Evolutionary conservation across 1,140 invertebrate species (phyloP), one percentile per base, ranked within the genome.

Genomic region (Bombus consobrinus): DNA sequence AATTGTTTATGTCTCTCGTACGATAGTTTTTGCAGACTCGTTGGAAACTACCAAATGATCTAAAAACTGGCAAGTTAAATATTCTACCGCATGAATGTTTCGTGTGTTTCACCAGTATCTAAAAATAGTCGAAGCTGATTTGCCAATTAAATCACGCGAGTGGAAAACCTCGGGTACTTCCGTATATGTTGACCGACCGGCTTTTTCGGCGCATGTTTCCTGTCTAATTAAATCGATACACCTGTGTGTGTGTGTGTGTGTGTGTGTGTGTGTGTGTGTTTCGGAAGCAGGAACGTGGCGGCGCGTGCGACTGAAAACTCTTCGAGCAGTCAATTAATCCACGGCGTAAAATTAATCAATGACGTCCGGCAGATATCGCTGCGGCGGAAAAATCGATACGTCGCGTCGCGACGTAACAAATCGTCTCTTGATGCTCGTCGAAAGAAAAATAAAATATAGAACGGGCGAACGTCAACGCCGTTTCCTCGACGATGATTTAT

Each of bases 341-440:
- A 64, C 64, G 47, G 13, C 34, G 75, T 13, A 34, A 78, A 71
- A 84, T 84, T 71, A 78, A 76, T 78, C 64, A 59, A 71, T 71
- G 62, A 57, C 82, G 47, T 78, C 74, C 75, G 53, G 47, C 34
- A 74, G 72, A 47, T 80, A 80, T 68, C 76, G 72, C 53, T 12
- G 28, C 32, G n/a, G 37, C 43, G 47, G 72, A 53, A 87, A 64
- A 74, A 88, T 88, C 85, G 85, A 88, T 87, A 79, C 80, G 87
- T 78, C 79, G 59, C 79, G 78, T 62, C 84, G 59, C 74, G 73
- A 78, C 84, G 68, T 76, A 85, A 88, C 80, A 83, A 64, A 64
- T 85, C 59, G 73, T 72, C 37, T 18, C 47, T 64, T 72, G 85
- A 66, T 66, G 41, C 37, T 13, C n/a, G 72, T 39, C 41, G 39